Evolutionary conservation across 2,797 vertebrate species (phyloP).

Genomic region (Brachyrhaphis roseni): DNA sequence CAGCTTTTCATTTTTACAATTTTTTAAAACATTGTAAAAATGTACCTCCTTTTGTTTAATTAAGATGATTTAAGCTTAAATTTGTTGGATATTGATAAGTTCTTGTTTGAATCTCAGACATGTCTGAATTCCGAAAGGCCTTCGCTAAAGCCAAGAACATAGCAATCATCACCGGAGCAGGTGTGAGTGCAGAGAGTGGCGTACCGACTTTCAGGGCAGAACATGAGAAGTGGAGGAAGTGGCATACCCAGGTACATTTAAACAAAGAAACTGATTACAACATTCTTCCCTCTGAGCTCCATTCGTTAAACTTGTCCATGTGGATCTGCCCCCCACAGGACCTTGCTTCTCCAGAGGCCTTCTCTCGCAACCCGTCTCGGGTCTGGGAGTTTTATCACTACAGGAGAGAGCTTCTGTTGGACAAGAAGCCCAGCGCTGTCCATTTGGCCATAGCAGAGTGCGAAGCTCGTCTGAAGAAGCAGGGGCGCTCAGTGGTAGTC

Average conservation of each 20-base stretch:
- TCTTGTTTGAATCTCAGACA: slow-evolving; percentile 69
- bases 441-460: slow-evolving; percentile 91
- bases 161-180: slow-evolving; percentile 91
- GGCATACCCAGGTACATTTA: slow-evolving; percentile 90
- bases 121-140: slow-evolving; percentile 88
- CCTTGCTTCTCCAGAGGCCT: slow-evolving; percentile 90
- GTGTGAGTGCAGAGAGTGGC: slow-evolving; percentile 92
- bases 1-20: neutral
- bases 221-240: slow-evolving; percentile 93
- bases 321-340: slow-evolving; percentile 77
- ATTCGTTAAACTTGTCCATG: neutral
- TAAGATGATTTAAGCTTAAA: neutral
- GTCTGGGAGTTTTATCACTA: slow-evolving; percentile 99
- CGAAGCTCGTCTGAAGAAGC: slow-evolving; percentile 85
- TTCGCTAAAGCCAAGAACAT: slow-evolving; percentile 93
- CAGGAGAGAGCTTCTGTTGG: slow-evolving; percentile 87
- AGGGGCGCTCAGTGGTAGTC: slow-evolving; percentile 88
- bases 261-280: neutral
- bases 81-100: neutral
- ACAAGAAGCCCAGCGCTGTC: slow-evolving; percentile 85
- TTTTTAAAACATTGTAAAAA: neutral
- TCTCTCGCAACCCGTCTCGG: slow-evolving; percentile 88
- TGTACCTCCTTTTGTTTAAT: neutral
- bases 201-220: slow-evolving; percentile 92
- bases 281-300: neutral